These are phyloP conservation scores for Pelochelys cantorii DNA, from an alignment of 2,797 vertebrate genomes.

Conservation along the genomic window DNA sequence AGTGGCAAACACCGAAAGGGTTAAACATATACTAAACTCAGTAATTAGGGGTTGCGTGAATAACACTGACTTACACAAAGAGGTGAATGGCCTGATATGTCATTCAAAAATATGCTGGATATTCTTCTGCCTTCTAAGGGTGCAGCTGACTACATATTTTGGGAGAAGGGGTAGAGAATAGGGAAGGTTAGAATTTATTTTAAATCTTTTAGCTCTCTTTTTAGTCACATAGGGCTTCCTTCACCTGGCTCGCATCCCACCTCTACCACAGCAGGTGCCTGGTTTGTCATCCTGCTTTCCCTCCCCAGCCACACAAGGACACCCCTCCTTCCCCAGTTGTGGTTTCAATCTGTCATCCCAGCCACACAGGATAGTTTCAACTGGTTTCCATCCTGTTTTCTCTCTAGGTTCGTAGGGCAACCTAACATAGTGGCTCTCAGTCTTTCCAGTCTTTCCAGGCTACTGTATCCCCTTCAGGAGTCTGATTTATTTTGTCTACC, in stretches of 20 bases:
- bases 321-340: neutral
- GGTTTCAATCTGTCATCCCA: neutral
- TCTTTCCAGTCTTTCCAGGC: no score
- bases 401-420: neutral
- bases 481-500: no score
- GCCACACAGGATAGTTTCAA: neutral
- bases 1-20: neutral
- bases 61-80: neutral
- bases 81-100: neutral
- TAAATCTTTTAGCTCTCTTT: neutral
- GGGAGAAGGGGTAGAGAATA: neutral
- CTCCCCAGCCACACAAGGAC: neutral
- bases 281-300: neutral
- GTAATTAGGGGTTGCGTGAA: neutral
- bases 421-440: no score
- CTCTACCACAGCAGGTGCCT: neutral
- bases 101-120: neutral
- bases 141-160: neutral
- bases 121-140: neutral
- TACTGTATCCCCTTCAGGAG: no score
- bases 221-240: neutral
- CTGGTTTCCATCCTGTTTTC: neutral
- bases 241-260: neutral
- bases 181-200: neutral
- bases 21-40: neutral